These are phyloP conservation scores for Lontra canadensis DNA, from an alignment of 2,113 vertebrate genomes.

Conservation along the genomic window DNA sequence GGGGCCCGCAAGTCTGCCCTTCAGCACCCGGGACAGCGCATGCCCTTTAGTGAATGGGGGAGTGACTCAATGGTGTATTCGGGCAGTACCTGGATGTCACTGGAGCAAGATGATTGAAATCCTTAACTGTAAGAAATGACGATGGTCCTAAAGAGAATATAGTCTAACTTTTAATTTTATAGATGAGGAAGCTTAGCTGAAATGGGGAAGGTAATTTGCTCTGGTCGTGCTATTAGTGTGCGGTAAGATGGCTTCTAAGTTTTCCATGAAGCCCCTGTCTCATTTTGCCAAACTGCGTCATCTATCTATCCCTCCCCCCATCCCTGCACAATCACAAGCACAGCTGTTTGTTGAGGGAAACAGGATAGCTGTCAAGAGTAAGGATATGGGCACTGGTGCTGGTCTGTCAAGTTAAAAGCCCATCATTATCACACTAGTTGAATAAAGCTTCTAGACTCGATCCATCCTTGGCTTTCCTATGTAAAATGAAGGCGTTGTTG, in stretches of 20 bases:
- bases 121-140: neutral
- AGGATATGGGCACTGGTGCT: neutral
- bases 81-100: neutral
- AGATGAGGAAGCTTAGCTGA: neutral
- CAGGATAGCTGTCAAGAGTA: too few species aligned
- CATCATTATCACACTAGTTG: neutral
- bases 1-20: neutral
- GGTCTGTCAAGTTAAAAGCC: neutral
- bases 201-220: neutral
- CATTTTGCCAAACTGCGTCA: neutral
- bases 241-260: neutral
- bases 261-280: neutral
- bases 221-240: neutral
- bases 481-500: neutral
- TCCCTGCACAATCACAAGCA: neutral
- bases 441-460: neutral
- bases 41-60: neutral
- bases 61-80: accelerated
- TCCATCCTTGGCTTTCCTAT: neutral
- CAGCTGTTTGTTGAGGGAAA: neutral
- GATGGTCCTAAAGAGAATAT: neutral
- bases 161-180: neutral
- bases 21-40: neutral
- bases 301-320: too few species aligned
- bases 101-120: neutral